phyloP scores from a whole-genome alignment of 2,888 invertebrate genomes.

The Ceriagrion tenellum region DNA sequence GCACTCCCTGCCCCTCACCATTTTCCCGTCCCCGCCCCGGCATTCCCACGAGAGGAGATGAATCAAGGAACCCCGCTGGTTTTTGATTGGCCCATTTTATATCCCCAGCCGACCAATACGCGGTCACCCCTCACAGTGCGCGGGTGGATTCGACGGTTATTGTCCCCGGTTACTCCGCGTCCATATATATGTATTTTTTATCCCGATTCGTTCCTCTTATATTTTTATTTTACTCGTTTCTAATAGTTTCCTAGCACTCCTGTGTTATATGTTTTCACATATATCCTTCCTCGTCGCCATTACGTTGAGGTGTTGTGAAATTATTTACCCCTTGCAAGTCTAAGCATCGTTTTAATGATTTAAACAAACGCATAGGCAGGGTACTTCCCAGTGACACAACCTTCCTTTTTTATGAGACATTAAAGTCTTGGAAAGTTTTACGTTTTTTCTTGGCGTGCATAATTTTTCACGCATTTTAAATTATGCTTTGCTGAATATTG shows the following conservation, averaged over 20 bases:
- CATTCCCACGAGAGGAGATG: conserved; percentile 56
- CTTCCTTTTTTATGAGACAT: too few relatives aligned
- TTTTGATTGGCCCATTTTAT: conserved; percentile 66
- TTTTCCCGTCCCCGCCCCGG: neutral
- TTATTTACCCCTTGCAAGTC: too few relatives aligned
- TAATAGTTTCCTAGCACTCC: neutral
- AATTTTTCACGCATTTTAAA: too few relatives aligned
- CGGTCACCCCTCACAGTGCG: conserved; percentile 43
- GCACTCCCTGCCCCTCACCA: neutral
- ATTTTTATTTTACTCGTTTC: neutral
- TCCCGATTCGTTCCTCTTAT: neutral
- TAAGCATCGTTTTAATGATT: too few relatives aligned
- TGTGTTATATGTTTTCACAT: neutral
- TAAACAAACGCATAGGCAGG: too few relatives aligned
- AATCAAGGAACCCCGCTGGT: conserved; percentile 58
- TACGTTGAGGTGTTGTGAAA: neutral
- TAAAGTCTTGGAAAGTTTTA: too few relatives aligned
- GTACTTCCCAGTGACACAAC: too few relatives aligned
- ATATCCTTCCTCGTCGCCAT: neutral
- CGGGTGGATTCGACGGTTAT: conserved; percentile 60
- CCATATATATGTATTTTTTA: neutral
- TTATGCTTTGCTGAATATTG: too few relatives aligned
- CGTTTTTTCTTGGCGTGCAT: too few relatives aligned
- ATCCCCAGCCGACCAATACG: conserved; percentile 60
- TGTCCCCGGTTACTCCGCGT: neutral